A percentile compares a stretch with the other conserved stretches of the same genome.
phyloP scores from a whole-genome alignment of 1,140 invertebrate genomes.

The Drosophila insularis region DNA sequence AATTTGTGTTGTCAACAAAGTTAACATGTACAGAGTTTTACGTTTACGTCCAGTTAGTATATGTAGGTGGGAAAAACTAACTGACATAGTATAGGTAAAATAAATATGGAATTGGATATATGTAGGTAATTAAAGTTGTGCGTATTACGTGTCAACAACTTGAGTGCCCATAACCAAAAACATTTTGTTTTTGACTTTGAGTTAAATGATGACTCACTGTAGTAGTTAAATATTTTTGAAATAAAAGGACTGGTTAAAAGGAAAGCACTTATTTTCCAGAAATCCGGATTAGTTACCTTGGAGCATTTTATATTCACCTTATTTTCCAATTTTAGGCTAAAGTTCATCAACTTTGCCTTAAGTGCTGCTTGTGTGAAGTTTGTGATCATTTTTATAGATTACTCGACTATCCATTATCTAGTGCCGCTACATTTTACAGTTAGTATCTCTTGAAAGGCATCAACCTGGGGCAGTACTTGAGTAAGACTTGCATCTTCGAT shows the following conservation, averaged over 20 bases:
- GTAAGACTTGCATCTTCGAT: conserved; percentile 21
- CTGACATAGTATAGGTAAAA: conserved; percentile 2
- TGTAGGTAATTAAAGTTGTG: conserved; percentile 21
- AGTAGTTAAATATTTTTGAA: no score
- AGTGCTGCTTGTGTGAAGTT: neutral
- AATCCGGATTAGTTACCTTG: no score
- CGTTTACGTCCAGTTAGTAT: neutral
- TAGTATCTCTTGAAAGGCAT: neutral
- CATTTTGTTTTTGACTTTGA: neutral
- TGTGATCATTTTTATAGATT: no score
- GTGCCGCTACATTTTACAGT: conserved; percentile 6
- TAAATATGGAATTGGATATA: conserved; percentile 19
- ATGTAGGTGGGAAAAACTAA: neutral
- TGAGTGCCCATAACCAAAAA: neutral
- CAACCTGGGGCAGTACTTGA: neutral
- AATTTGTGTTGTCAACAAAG: conserved; percentile 78
- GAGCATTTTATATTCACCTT: neutral
- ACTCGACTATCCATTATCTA: neutral
- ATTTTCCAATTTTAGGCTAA: neutral
- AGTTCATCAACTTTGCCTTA: neutral
- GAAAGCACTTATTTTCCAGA: no score
- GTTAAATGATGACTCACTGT: neutral
- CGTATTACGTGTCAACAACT: neutral
- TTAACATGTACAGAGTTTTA: conserved; percentile 53
- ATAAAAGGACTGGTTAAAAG: no score